Percentiles rank a stretch among this genome's conserved stretches.
Conservation (phyloP, 2,113 vertebrate genomes). For the Rhinolophus ferrumequinum region DNA sequence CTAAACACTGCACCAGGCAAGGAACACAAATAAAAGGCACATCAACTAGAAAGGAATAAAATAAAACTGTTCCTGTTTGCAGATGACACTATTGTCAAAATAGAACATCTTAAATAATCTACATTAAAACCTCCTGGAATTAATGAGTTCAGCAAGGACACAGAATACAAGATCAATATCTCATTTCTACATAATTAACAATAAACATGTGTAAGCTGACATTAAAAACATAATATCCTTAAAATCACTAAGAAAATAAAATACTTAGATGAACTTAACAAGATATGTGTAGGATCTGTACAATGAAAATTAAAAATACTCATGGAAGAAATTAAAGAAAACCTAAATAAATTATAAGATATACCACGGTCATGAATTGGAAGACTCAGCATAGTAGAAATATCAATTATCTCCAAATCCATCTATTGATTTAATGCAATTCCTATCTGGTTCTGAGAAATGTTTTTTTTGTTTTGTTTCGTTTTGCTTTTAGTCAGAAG, state of each 20-base stretch:
- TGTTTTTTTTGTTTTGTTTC: background rate
- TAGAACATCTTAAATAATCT: background rate
- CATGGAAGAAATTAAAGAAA: background rate
- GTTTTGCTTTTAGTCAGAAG: background rate
- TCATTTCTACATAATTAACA: background rate
- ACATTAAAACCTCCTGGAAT: background rate
- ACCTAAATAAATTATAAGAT: background rate
- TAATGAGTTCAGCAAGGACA: background rate
- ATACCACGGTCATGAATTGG: background rate
- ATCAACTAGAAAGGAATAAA: background rate
- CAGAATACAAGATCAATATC: background rate
- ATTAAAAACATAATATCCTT: background rate
- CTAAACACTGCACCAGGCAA: background rate
- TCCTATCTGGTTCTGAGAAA: background rate
- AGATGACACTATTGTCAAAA: background rate
- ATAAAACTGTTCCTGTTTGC: background rate
- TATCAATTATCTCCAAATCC: background rate
- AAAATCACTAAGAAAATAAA: background rate
- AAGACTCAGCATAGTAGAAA: background rate
- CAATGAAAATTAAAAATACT: background rate
- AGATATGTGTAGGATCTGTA: background rate
- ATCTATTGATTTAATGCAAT: background rate
- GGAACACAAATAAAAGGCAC: background rate
- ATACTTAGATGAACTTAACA: background rate
- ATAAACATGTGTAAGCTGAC: background rate